Evolutionary conservation across 30 jellyfish, hydroid and myxozoan species (phyloP).

Genomic region (Turritopsis rubra): DNA sequence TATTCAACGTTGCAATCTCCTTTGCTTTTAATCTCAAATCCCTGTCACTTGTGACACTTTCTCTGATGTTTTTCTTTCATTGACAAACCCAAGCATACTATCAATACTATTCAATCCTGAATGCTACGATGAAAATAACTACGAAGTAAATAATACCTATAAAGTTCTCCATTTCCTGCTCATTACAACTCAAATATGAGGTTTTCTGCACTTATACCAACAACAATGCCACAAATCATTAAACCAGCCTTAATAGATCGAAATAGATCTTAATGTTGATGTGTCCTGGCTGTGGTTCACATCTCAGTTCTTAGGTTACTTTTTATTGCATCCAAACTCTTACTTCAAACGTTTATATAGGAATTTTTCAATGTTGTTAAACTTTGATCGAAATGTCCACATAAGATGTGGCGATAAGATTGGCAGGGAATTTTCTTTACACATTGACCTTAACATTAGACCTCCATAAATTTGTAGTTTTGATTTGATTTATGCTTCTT

Average conservation of each 20-base stretch:
- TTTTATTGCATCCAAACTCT: neutral
- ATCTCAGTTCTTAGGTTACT: constrained; percentile 15
- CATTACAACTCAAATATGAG: neutral
- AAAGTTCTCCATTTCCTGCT: constrained; percentile 2
- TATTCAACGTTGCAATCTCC: no score
- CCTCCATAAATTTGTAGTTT: neutral
- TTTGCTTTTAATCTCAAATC: no score
- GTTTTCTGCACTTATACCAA: neutral
- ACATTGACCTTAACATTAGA: no score
- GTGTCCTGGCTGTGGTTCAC: constrained; percentile 20
- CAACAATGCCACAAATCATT: neutral
- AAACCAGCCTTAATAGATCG: neutral
- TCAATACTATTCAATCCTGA: neutral
- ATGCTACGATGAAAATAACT: neutral
- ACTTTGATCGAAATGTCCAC: neutral
- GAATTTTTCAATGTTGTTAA: neutral
- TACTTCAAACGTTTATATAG: neutral
- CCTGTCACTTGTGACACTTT: no score
- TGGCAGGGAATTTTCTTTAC: neutral
- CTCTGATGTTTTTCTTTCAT: no score
- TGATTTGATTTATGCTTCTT: no score
- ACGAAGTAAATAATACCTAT: neutral
- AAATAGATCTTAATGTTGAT: neutral
- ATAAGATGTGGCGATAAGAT: constrained; percentile 7
- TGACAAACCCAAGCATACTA: no score